Conservation (phyloP, 2,797 vertebrate genomes). For the Paguma larvata region DNA sequence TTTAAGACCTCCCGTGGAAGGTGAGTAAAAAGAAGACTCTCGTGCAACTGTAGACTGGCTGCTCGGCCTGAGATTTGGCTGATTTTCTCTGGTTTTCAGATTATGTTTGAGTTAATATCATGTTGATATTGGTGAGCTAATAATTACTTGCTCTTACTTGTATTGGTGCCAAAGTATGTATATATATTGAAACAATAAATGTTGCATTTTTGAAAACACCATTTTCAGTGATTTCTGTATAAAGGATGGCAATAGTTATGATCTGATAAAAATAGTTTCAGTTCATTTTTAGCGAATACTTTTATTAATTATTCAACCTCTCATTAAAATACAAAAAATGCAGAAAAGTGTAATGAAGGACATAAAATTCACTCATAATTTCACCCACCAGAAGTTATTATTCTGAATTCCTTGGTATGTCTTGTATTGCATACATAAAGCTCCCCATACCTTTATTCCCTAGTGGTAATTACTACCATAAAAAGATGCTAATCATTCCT, state of each 20-base stretch:
- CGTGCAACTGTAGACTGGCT: neutral
- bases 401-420: neutral
- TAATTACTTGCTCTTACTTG: neutral
- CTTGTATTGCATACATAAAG: neutral
- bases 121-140: neutral
- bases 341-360: neutral
- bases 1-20: neutral
- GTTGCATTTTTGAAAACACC: neutral
- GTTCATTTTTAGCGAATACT: neutral
- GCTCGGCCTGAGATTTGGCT: neutral
- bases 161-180: no score
- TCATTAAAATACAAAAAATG: neutral
- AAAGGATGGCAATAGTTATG: neutral
- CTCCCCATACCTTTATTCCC: neutral
- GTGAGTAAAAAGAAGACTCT: neutral
- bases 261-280: neutral
- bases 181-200: neutral
- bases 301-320: neutral
- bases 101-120: neutral
- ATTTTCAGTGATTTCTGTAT: neutral
- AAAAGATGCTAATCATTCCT: neutral
- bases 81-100: neutral
- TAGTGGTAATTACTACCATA: neutral
- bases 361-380: slow-evolving; percentile 4
- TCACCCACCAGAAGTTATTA: neutral